Conservation (phyloP, 2,888 invertebrate genomes). For the Philereme vetulata region DNA sequence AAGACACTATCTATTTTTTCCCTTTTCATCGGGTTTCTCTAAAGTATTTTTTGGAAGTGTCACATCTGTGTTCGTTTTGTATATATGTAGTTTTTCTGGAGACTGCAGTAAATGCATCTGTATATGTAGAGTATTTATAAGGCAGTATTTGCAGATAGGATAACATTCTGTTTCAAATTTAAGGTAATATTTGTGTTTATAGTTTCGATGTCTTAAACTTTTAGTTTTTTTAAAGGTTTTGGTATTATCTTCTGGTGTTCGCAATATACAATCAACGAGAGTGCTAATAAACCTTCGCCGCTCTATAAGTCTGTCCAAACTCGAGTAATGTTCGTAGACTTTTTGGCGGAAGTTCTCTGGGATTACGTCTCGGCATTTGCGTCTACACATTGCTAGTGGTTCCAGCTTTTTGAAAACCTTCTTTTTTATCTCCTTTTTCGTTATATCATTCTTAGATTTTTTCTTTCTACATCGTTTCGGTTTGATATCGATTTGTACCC, state of each 20-base stretch:
- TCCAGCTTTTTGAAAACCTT: neutral
- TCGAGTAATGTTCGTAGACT: conserved; percentile 5
- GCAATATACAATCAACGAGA: neutral
- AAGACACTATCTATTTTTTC: neutral
- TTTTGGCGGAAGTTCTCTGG: neutral
- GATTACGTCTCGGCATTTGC: neutral
- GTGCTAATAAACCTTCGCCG: neutral
- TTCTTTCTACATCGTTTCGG: neutral
- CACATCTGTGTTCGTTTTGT: neutral
- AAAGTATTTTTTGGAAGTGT: neutral
- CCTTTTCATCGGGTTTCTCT: neutral
- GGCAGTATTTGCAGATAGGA: conserved; percentile 2
- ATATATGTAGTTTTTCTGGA: neutral
- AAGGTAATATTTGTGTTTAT: neutral
- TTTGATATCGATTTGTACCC: neutral
- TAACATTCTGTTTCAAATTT: conserved; percentile 1
- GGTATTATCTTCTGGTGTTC: neutral
- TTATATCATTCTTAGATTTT: neutral
- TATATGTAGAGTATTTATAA: conserved; percentile 2
- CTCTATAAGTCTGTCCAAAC: neutral
- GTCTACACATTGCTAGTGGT: neutral
- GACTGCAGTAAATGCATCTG: neutral
- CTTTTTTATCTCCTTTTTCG: neutral
- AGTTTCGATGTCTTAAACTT: neutral
- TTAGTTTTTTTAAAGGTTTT: neutral